Evolutionary conservation across 2,888 invertebrate genomes (phyloP).

Genomic region (Lutraria lutraria): DNA sequence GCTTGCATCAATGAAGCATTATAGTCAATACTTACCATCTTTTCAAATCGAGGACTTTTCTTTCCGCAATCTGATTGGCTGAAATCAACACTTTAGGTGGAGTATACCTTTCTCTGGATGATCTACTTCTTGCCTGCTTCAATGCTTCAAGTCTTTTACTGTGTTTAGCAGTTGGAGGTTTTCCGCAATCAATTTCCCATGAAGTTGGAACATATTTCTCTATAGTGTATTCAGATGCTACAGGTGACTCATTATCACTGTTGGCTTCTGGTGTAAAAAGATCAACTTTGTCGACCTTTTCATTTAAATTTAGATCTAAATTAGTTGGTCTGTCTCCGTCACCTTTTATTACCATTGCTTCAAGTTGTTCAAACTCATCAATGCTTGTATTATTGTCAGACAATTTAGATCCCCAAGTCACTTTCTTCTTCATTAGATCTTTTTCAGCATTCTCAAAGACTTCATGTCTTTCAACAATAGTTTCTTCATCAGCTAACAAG

Average conservation of each 20-base stretch:
- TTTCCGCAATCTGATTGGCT: constrained; percentile 72
- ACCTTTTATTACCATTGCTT: constrained; percentile 26
- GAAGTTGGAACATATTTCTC: constrained; percentile 35
- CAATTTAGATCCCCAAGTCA: constrained; percentile 48
- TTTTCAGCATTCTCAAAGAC: constrained; percentile 26
- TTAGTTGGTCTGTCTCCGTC: constrained; percentile 28
- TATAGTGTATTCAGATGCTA: background rate
- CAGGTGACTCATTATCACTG: constrained; percentile 32
- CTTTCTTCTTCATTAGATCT: constrained; percentile 50
- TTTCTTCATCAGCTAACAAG: background rate
- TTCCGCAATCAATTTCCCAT: constrained; percentile 61
- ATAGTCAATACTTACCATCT: constrained; percentile 74
- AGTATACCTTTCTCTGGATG: constrained; percentile 56
- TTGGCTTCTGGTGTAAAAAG: constrained; percentile 27
- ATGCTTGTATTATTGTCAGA: constrained; percentile 41
- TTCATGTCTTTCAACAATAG: constrained; percentile 36
- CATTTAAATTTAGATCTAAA: constrained; percentile 59
- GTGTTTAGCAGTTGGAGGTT: background rate
- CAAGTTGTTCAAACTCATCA: constrained; percentile 41
- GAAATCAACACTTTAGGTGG: constrained; percentile 73
- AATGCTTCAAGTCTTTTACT: constrained; percentile 61
- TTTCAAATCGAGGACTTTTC: constrained; percentile 80
- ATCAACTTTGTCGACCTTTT: constrained; percentile 27
- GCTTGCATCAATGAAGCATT: too few species aligned
- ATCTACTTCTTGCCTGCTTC: constrained; percentile 55